Conservation (phyloP, 2,113 vertebrate species). For the Aythya baeri region DNA sequence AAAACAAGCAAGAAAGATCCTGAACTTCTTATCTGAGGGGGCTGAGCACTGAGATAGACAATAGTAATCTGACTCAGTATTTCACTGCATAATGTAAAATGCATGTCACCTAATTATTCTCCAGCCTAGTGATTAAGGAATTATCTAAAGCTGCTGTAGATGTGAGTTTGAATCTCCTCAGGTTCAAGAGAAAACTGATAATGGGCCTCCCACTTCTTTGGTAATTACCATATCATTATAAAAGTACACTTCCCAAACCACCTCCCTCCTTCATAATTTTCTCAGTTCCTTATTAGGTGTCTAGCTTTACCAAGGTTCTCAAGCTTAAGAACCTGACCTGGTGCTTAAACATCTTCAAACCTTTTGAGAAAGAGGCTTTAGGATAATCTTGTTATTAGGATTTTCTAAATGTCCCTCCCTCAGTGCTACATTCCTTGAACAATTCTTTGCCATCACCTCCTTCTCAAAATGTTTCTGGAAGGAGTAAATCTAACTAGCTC, state of each 20-base stretch:
- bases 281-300: neutral
- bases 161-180: slow-evolving; percentile 2
- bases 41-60: neutral
- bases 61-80: neutral
- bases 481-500: neutral
- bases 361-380: neutral
- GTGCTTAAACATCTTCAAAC: neutral
- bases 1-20: neutral
- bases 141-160: slow-evolving; percentile 24
- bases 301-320: neutral
- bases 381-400: neutral
- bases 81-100: neutral
- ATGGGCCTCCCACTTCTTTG: neutral
- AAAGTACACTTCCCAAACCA: neutral
- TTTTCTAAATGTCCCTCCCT: neutral
- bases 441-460: neutral
- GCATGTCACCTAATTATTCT: neutral
- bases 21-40: neutral
- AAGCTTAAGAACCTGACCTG: neutral
- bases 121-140: slow-evolving; percentile 14
- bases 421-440: neutral
- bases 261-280: neutral
- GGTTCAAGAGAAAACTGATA: neutral
- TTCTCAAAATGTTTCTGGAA: neutral
- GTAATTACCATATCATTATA: neutral